Conservation (phyloP, 1,140 invertebrate species). For the Tetraneura akinire region DNA sequence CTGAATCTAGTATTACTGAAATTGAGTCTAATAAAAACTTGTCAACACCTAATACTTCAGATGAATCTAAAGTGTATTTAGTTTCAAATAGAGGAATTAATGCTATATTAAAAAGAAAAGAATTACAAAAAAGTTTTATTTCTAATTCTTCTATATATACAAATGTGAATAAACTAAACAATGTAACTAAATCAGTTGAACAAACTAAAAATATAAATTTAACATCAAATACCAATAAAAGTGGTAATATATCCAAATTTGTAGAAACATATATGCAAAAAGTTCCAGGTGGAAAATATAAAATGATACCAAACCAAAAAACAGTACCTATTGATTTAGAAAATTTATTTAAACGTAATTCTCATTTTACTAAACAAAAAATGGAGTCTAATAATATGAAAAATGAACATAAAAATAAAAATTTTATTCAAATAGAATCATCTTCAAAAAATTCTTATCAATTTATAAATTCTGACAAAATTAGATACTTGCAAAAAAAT, state of each 20-base stretch:
- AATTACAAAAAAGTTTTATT: background rate
- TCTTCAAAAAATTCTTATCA: no score
- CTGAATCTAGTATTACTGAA: background rate
- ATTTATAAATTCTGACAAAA: background rate
- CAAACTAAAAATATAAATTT: background rate
- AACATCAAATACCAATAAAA: background rate
- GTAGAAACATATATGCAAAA: conserved; percentile 9
- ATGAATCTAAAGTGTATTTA: background rate
- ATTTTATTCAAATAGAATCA: background rate
- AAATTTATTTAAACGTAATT: conserved; percentile 21
- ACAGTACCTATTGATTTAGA: conserved; percentile 3
- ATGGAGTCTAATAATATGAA: background rate
- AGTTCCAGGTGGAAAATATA: background rate
- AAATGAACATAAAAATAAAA: background rate
- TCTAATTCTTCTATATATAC: background rate
- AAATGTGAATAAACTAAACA: background rate
- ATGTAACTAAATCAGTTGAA: background rate
- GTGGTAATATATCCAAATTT: no score
- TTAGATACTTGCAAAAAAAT: background rate
- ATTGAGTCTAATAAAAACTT: background rate
- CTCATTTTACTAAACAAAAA: conserved; percentile 34
- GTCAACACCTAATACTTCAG: background rate
- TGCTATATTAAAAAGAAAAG: background rate
- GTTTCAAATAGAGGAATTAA: conserved; percentile 4
- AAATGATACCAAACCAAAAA: conserved; percentile 21